Base-by-base conservation (phyloP, 2,888 invertebrate genomes). In the Camponotus fellah region DNA sequence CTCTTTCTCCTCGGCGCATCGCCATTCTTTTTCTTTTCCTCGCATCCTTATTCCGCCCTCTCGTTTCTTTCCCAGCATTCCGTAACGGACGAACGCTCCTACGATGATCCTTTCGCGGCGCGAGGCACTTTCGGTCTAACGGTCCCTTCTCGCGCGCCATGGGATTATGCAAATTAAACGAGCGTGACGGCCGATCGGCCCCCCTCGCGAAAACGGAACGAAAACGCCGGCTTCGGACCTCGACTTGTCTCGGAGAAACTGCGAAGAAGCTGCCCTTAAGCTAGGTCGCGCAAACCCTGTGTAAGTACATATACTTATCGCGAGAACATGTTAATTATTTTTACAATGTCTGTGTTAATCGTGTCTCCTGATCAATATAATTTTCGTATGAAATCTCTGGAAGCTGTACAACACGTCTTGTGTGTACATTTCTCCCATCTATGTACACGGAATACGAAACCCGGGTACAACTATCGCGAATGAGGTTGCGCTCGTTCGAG, bases 111-210 rank as follows among this genome's bases (percentile, higher is more conserved):
- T 68, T 43, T 66, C 92, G 83, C 74, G 86, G 80, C 89, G 86
- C 37, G 34, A 34, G 90, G 91, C 91, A 91, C 91, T 92, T 92
- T 91, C 90, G 90, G 90, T 86, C 90, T 93, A 93, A 93, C 93
- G 93, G 93, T 91, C 90, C 87, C 43, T 83, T 49, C 65, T 71
- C 69, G 71, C 58, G 53, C 84, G 46, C 90, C 91, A 90, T 91
- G 89, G 91, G 92, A 92, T 93, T 93, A 93, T 93, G 93, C 92
- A 93, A 92, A 93, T 93, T 92, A 91, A 92, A 91, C 91, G 91
- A 93, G 92, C 93, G 91, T 91, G 92, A 92, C 92, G 92, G 89
- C 86, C 89, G 87, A 74, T 71, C 80, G 79, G 76, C 56, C 83
- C 66, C 66, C 66, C 74, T 82, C 84, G 85, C 84, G 81, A 88